Evolutionary conservation across 2,113 vertebrate genomes (phyloP), one percentile per base, ranked within the genome.

Genomic region (Tringa solitaria): DNA sequence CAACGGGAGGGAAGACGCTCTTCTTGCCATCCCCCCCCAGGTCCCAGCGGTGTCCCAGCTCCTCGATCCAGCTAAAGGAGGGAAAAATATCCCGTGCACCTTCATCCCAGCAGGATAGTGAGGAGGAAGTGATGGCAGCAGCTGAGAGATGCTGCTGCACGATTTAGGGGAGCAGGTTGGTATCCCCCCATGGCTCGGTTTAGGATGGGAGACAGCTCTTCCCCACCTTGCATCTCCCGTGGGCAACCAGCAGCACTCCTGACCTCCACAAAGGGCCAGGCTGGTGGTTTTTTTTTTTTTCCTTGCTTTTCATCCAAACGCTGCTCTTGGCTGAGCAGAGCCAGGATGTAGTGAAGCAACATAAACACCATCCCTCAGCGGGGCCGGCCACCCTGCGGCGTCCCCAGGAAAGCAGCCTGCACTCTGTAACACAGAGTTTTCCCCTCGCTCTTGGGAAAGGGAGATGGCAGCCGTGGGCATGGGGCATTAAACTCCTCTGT

Each of bases 381-480:
- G 87, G 56, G 48, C 86, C 51, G 70, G 74, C 77, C 5, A 1
- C 6, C 4, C 69, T 2, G 57, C 45, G 4, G 63, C n/a, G 1
- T 3, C 37, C 86, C 48, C 3, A 1, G 59, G 27, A 51, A 61
- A 54, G 95, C 90, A 85, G 85, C 67, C 88, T 69, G 90, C 14
- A 4, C 53, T 79, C 85, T 43, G 64, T 28, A 65, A 93, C 35
- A 0, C 28, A 0, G 61, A 63, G 27, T 72, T 93, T 88, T 57
- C 63, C 78, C 59, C 8, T 74, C 3, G 0, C 90, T 24, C 33
- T 35, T 43, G 79, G 86, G 50, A 35, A 68, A 68, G 22, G 69
- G 54, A 21, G 43, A 64, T 59, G n/a, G n/a, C 68, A 35, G 65
- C 57, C 0, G 0, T 0, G n/a, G 26, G 14, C 2, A 0, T 0